Base-by-base conservation (phyloP, 2,113 vertebrate genomes). In the Cinclus cinclus region DNA sequence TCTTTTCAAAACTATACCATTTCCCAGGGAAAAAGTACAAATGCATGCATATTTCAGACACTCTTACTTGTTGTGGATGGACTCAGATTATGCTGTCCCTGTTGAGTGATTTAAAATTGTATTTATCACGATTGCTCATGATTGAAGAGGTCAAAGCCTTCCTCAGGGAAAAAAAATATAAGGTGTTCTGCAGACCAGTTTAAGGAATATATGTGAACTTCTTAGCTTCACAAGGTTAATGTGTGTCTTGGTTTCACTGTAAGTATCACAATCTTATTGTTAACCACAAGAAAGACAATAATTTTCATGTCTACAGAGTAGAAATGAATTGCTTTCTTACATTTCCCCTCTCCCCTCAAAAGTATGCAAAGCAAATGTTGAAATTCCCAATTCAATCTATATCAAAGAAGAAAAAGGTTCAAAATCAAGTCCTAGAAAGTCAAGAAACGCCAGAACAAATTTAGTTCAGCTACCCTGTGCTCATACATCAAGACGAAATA, bases 351-450 rank as follows among this genome's bases (percentile, higher is more conserved):
- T 21, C 27, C 37, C 58, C 46, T 86, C 42, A 58, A 93, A 80
- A 80, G 81, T 31, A 81, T 8, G 20, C 46, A 94, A 91, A 89
- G 86, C 33, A 55, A 67, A 83, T 50, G 52, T 64, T 67, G 31
- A 70, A 74, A 94, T 74, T 77, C 78, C 63, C 62, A 53, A 21
- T 78, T 44, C 44, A 55, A 70, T 67, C 60, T 31, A 56, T 77
- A 94, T 94, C 92, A 95, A 94, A 90, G 67, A 80, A 74, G 39
- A 73, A 70, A 55, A 74, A 55, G 71, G 58, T 93, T 94, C 87
- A 93, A 90, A 91, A 78, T 39, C 82, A 94, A 92, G 31, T 50
- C 81, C 65, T 85, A 80, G 63, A 85, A 82, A 96, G 84, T 73
- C 75, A 90, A 74, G 82, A 91, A 95, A 83, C 31, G 59, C 21